Conservation (phyloP, 1,140 invertebrate species). For the Scaptomyza montana region DNA sequence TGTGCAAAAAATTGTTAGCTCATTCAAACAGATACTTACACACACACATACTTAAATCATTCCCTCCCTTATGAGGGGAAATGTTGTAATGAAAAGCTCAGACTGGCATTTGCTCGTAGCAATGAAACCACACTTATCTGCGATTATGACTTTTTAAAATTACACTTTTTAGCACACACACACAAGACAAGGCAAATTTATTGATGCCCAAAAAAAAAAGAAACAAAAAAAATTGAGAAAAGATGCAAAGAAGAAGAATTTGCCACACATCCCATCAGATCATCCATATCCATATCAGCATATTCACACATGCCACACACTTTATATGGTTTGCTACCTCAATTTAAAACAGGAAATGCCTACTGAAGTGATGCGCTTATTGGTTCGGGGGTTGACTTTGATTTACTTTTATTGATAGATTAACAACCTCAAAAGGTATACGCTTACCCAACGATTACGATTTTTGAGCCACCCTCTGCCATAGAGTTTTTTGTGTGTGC, state of each 20-base stretch:
- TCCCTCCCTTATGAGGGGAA: conserved; percentile 34
- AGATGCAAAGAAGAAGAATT: conserved; percentile 30
- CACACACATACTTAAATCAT: conserved; percentile 26
- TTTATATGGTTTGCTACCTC: conserved; percentile 48
- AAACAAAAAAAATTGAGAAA: conserved; percentile 10
- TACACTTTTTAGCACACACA: conserved; percentile 77
- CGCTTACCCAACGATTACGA: conserved; percentile 34
- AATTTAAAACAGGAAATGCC: conserved; percentile 83
- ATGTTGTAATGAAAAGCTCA: conserved; percentile 79
- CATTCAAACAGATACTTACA: conserved; percentile 30
- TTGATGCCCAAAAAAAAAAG: conserved; percentile 47
- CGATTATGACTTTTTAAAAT: conserved; percentile 84
- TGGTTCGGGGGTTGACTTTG: conserved; percentile 73
- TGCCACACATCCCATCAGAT: conserved; percentile 56
- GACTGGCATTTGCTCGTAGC: conserved; percentile 57
- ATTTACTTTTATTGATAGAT: conserved; percentile 83
- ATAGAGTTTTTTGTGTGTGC: conserved; percentile 36
- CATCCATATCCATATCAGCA: conserved; percentile 61
- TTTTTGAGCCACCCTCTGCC: conserved; percentile 50
- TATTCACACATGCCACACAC: conserved; percentile 63
- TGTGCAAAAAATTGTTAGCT: conserved; percentile 59
- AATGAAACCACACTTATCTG: conserved; percentile 83
- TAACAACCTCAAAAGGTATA: conserved; percentile 78
- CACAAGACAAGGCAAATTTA: conserved; percentile 63
- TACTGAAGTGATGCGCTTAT: conserved; percentile 64